Base-by-base conservation (phyloP, 64 coral and sea anemone genomes). In the Montipora cactus region DNA sequence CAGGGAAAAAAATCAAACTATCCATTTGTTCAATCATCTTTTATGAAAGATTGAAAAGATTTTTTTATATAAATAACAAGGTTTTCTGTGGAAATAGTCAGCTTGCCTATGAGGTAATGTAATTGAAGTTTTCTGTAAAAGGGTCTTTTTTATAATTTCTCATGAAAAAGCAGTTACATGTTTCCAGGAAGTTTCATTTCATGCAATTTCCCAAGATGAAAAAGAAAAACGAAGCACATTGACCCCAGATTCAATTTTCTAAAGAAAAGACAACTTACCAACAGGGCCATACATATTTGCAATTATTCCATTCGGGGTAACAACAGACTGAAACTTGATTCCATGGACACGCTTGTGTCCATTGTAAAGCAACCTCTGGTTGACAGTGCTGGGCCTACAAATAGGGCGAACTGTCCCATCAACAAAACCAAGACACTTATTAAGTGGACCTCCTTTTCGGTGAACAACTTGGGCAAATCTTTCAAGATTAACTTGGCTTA, bases 401-500 rank as follows among this genome's bases (percentile, higher is more conserved):
- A 55, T 55, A 55, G 51, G 51, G 51, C 51, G 0, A 55, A 55
- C 25, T 25, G 25, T 25, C 25, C 25, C 25, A 25, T 25, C 25
- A 25, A 25, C 25, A 25, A 25, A 25, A 55, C 5, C 51, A 55
- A 55, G 2, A 55, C 51, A 55, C 1, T 55, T 7, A 7, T 55
- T 9, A 55, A 55, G 58, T 22, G 88, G 15, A 13, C 49, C 45
- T 14, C 88, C 74, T 90, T 78, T 52, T 3, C 91, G 52, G 52
- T 57, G 52, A 28, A 74, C 20, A 0, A 74, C 57, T 46, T 85
- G 55, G 58, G 21, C 91, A 87, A 78, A 93, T 22, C 2, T 13
- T 61, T 93, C 70, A 47, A 93, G 84, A 28, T 87, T 88, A 20
- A 52, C 74, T 67, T 61, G 83, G 84, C 78, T 88, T 52, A 88